Evolutionary conservation across 2,797 vertebrate genomes (phyloP).

Genomic region (Onychomys arenicola): DNA sequence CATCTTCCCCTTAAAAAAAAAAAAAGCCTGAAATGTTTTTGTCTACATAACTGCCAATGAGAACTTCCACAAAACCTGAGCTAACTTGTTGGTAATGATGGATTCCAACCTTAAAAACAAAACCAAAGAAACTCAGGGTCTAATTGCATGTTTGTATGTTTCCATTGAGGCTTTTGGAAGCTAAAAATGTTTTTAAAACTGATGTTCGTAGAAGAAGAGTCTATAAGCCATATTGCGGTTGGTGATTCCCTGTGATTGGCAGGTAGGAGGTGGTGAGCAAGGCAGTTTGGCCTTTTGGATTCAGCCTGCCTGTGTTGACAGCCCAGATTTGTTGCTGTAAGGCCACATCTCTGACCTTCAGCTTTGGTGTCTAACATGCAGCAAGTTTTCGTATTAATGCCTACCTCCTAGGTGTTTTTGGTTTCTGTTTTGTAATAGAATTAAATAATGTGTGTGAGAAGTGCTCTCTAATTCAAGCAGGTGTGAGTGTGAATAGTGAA

Average conservation of each 20-base stretch:
- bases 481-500: neutral
- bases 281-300: neutral
- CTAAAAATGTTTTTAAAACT: constrained; percentile 8
- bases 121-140: neutral
- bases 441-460: neutral
- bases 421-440: neutral
- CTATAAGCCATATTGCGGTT: neutral
- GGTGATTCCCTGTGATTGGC: neutral
- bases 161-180: constrained; percentile 22
- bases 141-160: constrained; percentile 1
- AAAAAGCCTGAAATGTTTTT: constrained; percentile 43
- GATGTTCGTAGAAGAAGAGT: neutral
- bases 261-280: neutral
- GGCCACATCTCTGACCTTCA: constrained; percentile 6
- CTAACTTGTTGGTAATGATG: constrained; percentile 46
- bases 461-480: neutral
- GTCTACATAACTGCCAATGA: constrained; percentile 9
- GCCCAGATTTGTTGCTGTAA: neutral
- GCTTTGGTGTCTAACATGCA: neutral
- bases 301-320: constrained; percentile 11
- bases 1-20: constrained; percentile 46
- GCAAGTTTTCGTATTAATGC: neutral
- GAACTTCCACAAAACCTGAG: constrained; percentile 54
- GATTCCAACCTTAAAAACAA: constrained; percentile 46
- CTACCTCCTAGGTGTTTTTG: neutral